These are phyloP conservation scores for Aquatica leii DNA, from an alignment of 2,888 invertebrate species.

Conservation along the genomic window DNA sequence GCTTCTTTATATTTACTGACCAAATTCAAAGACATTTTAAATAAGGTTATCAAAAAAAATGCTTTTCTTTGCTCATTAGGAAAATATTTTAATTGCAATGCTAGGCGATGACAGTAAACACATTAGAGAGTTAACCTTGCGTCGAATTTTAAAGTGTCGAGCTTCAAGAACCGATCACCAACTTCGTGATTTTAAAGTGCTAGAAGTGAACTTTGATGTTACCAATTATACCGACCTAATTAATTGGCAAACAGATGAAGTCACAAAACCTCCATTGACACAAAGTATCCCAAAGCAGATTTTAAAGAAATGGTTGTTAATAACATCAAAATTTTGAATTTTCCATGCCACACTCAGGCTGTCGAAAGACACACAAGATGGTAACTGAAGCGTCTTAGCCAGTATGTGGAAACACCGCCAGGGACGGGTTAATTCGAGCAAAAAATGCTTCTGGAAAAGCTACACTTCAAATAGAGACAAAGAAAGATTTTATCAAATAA, in stretches of 20 bases:
- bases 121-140: slow-evolving; percentile 42
- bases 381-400: too few relatives aligned
- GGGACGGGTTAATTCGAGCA: not conserved
- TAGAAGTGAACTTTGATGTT: too few relatives aligned
- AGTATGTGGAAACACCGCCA: too few relatives aligned
- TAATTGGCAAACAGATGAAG: not conserved
- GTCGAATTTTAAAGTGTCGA: slow-evolving; percentile 42
- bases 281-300: not conserved
- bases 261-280: too few relatives aligned
- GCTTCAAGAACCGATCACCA: not conserved
- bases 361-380: not conserved
- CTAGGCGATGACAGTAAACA: slow-evolving; percentile 39
- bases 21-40: slow-evolving; percentile 20
- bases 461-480: not conserved
- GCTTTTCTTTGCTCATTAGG: slow-evolving; percentile 46
- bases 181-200: too few relatives aligned
- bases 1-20: slow-evolving; percentile 21
- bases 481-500: not conserved
- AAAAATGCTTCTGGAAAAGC: not conserved
- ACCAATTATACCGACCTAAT: too few relatives aligned
- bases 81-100: slow-evolving; percentile 47
- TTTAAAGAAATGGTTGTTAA: slow-evolving; percentile 9
- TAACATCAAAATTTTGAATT: too few relatives aligned
- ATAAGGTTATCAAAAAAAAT: slow-evolving; percentile 40
- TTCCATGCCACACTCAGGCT: not conserved